Evolutionary conservation across 2,888 invertebrate genomes (phyloP), one percentile per base, ranked within the genome.

Genomic region (Philereme vetulata): DNA sequence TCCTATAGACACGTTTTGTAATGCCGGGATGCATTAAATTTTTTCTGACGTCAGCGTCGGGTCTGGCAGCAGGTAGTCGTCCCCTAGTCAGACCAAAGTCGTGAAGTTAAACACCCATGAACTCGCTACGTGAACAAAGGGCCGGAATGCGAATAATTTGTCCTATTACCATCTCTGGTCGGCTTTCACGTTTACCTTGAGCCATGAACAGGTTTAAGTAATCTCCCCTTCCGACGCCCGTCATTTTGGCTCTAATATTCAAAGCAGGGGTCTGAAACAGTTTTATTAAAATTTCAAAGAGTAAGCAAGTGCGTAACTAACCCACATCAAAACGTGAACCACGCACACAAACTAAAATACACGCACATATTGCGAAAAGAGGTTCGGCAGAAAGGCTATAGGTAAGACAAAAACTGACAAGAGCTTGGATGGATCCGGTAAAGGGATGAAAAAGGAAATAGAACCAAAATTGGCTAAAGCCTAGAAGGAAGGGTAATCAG

Each of bases 61-160:
- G 57, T 63, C 62, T 62, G 65, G 62, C 62, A 70, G 76, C 84
- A 85, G 86, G 84, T 84, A 85, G 82, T 68, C 78, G 80, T 75
- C 81, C 81, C 76, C 76, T 76, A 72, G 76, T 61, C 60, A 66
- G 68, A 71, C 67, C 66, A 68, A 73, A 74, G 67, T 74, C 71
- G 72, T 72, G 67, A 65, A 72, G 75, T 74, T 72, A 78, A 78
- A 78, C 79, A 81, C 79, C 82, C 84, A 78, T 85, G 85, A 84
- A 84, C 84, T 80, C 82, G 76, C 78, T 78, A 83, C 76, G 80
- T 83, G 84, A 85, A 88, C 88, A 87, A 87, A 89, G 84, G 85
- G 81, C 69, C 76, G 84, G 85, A 79, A 88, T 86, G 85, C 85
- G 84, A 86, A 88, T 86, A 85, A 86, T 87, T 84, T 81, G 85